Base-by-base conservation (phyloP, 2,888 invertebrate species). In the Eupithecia inturbata region DNA sequence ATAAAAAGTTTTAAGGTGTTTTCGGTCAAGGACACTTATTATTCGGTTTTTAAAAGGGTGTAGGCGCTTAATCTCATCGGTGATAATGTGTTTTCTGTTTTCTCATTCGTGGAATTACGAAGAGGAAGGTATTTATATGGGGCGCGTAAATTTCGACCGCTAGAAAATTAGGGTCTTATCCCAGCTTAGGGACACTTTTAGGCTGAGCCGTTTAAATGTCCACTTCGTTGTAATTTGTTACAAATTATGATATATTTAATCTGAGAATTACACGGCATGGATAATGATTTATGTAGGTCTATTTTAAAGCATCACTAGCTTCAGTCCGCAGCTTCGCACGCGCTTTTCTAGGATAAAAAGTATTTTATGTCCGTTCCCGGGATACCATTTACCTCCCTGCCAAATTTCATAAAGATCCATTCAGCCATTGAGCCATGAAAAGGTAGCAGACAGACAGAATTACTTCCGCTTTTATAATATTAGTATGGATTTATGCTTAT, bases 121-220 rank as follows among this genome's bases (percentile, higher is more conserved):
- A 72, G 72, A 75, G 66, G 26, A 39, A 64, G 2, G 5, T 64
- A 39, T 74, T 70, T 71, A 80, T 78, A 79, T 80, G 82, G 81
- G 79, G 75, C 80, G 81, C 84, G 83, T 87, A 87, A 88, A 87
- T 87, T 82, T 84, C 80, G 82, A 81, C 85, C 82, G 82, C 84
- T 82, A 82, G 82, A 86, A 89, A 89, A 89, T 89, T 87, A 87
- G 84, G 78, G 82, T 86, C 85, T 89, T 89, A 89, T 89, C 88
- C 88, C 85, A 82, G 87, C 88, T 90, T 87, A 88, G 83, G 79
- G 81, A 82, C 83, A 84, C 87, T 84, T 88, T 85, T 84, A 87
- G 85, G 86, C 80, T 80, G 80, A 79, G 82, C 82, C 83, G 81
- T 82, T 83, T 81, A 79, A 82, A 82, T 81, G 80, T 78, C 81